Evolutionary conservation across 2,888 invertebrate genomes (phyloP).

Genomic region (Pogonocherus hispidulus): DNA sequence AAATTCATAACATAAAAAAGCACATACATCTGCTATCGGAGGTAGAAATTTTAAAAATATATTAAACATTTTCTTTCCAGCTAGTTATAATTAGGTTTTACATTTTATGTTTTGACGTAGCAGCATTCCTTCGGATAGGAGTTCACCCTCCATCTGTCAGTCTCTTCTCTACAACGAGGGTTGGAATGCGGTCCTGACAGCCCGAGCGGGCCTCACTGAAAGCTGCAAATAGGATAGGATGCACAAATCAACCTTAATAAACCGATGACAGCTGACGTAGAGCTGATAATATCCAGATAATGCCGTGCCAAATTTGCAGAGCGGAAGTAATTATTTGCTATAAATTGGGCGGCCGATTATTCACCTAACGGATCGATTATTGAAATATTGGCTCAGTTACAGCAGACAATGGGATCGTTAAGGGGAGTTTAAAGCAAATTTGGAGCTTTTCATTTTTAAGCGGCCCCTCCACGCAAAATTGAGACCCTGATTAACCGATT

Average conservation of each 20-base stretch:
- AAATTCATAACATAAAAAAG: no score
- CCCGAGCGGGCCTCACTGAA: no score
- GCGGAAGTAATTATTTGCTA: constrained; percentile 21
- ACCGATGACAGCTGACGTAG: constrained; percentile 16
- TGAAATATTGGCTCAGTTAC: not conserved
- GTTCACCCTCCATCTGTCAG: no score
- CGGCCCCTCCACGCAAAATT: not conserved
- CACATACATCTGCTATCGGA: no score
- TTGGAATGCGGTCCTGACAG: not conserved
- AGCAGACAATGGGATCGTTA: constrained; percentile 6
- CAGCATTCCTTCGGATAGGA: no score
- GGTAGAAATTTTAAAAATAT: no score
- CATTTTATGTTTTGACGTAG: no score
- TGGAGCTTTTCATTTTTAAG: not conserved
- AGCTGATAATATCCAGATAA: constrained; percentile 18
- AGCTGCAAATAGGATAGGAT: constrained; percentile 1
- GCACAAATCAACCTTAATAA: constrained; percentile 21
- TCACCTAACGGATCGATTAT: constrained; percentile 14
- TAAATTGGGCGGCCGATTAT: constrained; percentile 16
- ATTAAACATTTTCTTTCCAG: no score
- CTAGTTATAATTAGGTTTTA: no score
- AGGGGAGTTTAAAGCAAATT: not conserved
- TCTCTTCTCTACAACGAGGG: not conserved
- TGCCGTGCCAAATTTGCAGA: constrained; percentile 7
- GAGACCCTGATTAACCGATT: not conserved